A percentile compares a stretch with the other conserved stretches of the same genome.
Conservation (phyloP, 2,888 invertebrate species). For the Lacanobia wlatinum region DNA sequence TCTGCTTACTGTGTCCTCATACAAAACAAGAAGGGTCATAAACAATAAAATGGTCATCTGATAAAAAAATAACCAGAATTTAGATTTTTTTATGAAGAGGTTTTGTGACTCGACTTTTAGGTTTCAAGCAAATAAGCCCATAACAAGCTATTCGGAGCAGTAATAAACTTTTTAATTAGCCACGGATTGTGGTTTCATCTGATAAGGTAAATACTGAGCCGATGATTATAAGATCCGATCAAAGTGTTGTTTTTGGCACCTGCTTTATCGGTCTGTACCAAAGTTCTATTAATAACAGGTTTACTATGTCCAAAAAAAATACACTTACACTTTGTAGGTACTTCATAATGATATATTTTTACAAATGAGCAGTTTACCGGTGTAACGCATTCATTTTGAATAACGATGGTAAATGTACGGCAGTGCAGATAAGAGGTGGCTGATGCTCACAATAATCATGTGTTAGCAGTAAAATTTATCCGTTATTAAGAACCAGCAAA, state of each 20-base stretch:
- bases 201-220: slow-evolving; percentile 5
- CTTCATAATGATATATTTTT: not conserved
- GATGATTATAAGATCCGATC: not conserved
- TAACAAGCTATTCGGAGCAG: not conserved
- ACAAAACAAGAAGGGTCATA: slow-evolving; percentile 4
- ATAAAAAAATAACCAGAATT: not conserved
- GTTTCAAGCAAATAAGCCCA: not conserved
- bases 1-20: not conserved
- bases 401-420: slow-evolving; percentile 12
- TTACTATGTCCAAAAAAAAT: not conserved
- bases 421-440: slow-evolving; percentile 6
- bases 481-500: slow-evolving; percentile 9
- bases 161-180: slow-evolving; percentile 10
- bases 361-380: not conserved
- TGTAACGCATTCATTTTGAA: not conserved
- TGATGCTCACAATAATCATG: not conserved
- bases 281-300: slow-evolving; percentile 1
- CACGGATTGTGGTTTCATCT: slow-evolving; percentile 4
- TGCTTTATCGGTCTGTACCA: not conserved
- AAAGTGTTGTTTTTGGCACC: slow-evolving; percentile 4
- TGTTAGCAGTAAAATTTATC: too few species aligned
- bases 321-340: too few species aligned
- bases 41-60: slow-evolving; percentile 3
- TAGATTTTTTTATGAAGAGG: not conserved
- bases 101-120: not conserved